These are phyloP conservation scores for Gephyroberyx darwinii DNA, from an alignment of 2,797 vertebrate species.

Conservation along the genomic window DNA sequence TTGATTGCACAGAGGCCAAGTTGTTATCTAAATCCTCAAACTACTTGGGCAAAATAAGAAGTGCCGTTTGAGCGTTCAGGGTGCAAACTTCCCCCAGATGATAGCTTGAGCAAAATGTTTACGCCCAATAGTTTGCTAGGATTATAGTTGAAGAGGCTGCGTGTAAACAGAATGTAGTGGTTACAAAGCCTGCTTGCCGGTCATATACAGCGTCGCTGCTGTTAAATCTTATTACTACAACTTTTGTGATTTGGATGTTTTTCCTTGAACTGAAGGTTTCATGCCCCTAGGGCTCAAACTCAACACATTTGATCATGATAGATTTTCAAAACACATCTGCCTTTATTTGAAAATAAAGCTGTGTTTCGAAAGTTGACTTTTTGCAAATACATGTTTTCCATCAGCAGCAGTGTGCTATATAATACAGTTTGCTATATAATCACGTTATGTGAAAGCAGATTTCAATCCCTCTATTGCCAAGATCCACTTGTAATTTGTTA, in stretches of 20 bases:
- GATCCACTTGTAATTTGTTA: constrained; percentile 1
- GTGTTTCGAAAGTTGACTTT: no score
- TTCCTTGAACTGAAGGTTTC: constrained; percentile 20
- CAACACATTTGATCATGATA: not conserved
- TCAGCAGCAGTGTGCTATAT: no score
- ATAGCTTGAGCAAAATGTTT: constrained; percentile 61
- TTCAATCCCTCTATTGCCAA: not conserved
- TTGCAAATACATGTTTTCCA: no score
- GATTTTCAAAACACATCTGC: no score
- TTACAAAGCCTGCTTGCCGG: constrained; percentile 21
- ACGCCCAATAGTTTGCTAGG: constrained; percentile 45
- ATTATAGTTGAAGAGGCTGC: constrained; percentile 48
- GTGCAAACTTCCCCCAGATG: constrained; percentile 50
- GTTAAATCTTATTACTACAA: constrained; percentile 12
- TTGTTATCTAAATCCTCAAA: constrained; percentile 82
- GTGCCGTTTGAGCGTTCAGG: constrained; percentile 55
- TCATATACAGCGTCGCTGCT: constrained; percentile 16
- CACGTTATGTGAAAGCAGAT: not conserved
- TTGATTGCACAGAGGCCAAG: constrained; percentile 81
- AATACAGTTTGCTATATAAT: not conserved
- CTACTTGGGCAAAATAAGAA: constrained; percentile 71
- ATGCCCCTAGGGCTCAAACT: not conserved
- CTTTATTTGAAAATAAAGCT: no score
- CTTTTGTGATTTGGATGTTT: constrained; percentile 35
- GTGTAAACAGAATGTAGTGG: constrained; percentile 23